phyloP scores from a whole-genome alignment of 2,113 vertebrate genomes.

The Hippoglossus stenolepis region DNA sequence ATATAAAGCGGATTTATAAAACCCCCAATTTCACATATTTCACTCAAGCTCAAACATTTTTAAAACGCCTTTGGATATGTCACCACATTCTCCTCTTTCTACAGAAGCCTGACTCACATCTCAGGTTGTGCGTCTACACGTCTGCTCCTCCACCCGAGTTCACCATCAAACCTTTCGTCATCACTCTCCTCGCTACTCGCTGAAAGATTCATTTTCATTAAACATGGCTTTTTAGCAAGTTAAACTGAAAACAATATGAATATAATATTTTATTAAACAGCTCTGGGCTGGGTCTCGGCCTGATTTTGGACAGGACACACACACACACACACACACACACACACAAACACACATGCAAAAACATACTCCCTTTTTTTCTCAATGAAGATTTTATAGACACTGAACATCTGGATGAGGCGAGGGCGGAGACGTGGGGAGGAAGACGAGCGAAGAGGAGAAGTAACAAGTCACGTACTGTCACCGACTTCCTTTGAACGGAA shows the following conservation, averaged over 20 bases:
- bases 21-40: not conserved
- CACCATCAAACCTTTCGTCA: not conserved
- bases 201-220: slow-evolving; percentile 69
- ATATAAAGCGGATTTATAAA: not conserved
- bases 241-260: slow-evolving; percentile 64
- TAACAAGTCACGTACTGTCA: slow-evolving; percentile 39
- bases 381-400: slow-evolving; percentile 58
- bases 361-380: not conserved
- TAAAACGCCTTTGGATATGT: not conserved
- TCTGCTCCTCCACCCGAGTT: not conserved
- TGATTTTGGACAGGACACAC: not conserved
- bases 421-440: slow-evolving; percentile 1
- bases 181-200: slow-evolving; percentile 18
- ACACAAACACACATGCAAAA: slow-evolving; percentile 17
- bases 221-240: slow-evolving; percentile 30
- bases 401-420: slow-evolving; percentile 67
- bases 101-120: not conserved
- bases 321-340: slow-evolving; percentile 1
- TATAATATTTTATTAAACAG: slow-evolving; percentile 67
- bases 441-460: slow-evolving; percentile 12
- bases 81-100: not conserved
- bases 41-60: not conserved
- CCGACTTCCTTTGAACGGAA: slow-evolving; percentile 23
- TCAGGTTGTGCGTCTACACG: not conserved
- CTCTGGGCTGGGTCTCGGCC: slow-evolving; percentile 61